Conservation (phyloP, 2,113 vertebrate species). For the Macrotis lagotis region DNA sequence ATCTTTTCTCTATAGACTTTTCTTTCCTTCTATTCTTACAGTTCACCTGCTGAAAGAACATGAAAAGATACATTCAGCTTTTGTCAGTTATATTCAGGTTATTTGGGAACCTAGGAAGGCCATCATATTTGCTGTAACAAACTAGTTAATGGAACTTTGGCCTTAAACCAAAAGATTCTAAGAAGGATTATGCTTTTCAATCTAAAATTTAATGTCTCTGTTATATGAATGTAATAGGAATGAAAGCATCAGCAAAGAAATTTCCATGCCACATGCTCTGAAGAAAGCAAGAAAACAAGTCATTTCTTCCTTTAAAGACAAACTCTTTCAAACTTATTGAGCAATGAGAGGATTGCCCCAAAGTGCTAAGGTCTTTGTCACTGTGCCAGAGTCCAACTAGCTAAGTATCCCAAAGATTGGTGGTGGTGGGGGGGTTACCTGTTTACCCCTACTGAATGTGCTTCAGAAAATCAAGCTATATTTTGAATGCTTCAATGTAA, state of each 20-base stretch:
- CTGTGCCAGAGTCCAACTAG: not conserved
- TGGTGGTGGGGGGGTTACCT: not conserved
- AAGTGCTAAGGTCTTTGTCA: not conserved
- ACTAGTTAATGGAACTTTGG: not conserved
- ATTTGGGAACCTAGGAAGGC: conserved; percentile 2
- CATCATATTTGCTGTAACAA: not conserved
- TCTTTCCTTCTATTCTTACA: not conserved
- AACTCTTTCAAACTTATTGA: not conserved
- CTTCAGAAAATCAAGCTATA: not conserved
- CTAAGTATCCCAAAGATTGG: not conserved
- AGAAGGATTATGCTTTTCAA: not conserved
- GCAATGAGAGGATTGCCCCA: not conserved
- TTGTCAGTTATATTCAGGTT: not conserved
- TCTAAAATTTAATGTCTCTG: not conserved
- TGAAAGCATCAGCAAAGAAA: not conserved
- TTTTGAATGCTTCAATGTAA: not conserved
- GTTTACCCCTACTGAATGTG: not conserved
- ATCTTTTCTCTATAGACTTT: not conserved
- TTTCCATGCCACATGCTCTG: not conserved
- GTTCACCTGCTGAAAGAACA: not conserved
- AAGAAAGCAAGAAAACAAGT: not conserved
- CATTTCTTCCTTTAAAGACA: not conserved
- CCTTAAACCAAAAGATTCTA: not conserved
- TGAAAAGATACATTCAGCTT: not conserved
- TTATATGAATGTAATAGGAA: not conserved